Base-by-base conservation (phyloP, 2,113 vertebrate species). In the Tachuris rubrigastra region DNA sequence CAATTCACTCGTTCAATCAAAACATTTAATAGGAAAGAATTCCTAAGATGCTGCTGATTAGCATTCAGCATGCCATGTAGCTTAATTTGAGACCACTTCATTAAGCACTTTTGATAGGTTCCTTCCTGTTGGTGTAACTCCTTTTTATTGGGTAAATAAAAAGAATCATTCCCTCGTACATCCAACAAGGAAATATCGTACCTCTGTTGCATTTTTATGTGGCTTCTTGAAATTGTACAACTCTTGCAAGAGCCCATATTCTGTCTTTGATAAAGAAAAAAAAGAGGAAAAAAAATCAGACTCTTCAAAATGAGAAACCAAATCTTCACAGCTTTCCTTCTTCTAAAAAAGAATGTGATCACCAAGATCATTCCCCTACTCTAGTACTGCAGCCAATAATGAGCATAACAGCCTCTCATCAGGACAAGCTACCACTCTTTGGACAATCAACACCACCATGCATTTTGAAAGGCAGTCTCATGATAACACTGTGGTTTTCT, bases 171-270 rank as follows among this genome's bases (percentile, higher is more conserved):
- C 65, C 52, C 39, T 62, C 41, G 33, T 10, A 33, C 4, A 42
- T 31, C 41, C 28, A 25, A 44, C 22, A 67, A 78, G 72, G 53
- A 89, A 95, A 87, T 21, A 76, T 10, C 71, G 83, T 98, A 99
- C 99, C 99, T 99, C 94, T 85, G 97, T 96, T 39, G 98, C 96
- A 74, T 98, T 94, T 59, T 84, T 90, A 10, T 84, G 79, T 16
- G 99, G 99, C 90, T 97, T 98, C 97, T 98, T 98, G 98, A 99
- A 99, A 88, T 88, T 98, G 97, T 99, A 99, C 31, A 99, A 95
- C 72, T 99, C 98, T 96, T 99, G 98, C 49, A 99, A 98, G 88
- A 99, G 98, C 87, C 97, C 67, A 71, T 98, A 99, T 75, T 99
- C 99, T 67, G 99, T 98, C 99, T 99, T 97, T 73, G 89, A 33